Base-by-base conservation (phyloP, 2,797 vertebrate genomes). In the Falco naumanni region DNA sequence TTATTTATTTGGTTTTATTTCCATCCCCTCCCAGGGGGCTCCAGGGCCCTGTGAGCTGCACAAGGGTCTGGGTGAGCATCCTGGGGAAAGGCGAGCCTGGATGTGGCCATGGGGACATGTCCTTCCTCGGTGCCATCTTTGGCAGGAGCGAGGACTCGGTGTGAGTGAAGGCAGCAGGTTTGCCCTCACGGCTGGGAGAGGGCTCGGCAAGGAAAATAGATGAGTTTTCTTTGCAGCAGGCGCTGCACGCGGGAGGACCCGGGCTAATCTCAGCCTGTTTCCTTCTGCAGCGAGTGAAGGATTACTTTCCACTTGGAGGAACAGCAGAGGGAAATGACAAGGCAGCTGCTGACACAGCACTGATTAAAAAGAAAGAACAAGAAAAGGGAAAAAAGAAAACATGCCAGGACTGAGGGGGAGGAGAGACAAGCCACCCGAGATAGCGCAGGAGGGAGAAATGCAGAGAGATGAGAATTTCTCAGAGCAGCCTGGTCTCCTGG, bases 301-400 rank as follows among this genome's bases (percentile, higher is more conserved):
- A 93, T 87, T 65, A 17, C 69, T 91, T 96, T 92, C 83, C 95
- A 84, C 79, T 81, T 59, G 84, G 87, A 93, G 74, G 75, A 87
- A 47, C 48, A 72, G 70, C 76, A 84, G 57, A 77, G 51, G 76
- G 56, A 93, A 95, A 74, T 85, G 56, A 91, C 25, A 47, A 91
- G 77, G 33, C 92, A 92, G 79, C 78, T 96, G 96, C 93, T 96
- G 95, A 96, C 95, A 90, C 66, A 95, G 91, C 96, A 63, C 54
- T 95, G 74, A 89, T 93, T 72, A 85, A 57, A 94, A 83, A 64
- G 66, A 47, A 72, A 68, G 78, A 84, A 51, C 37, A 87, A 90
- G 75, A 28, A 89, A 61, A 84, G 61, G 45, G 54, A 28, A 76
- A 61, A 48, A 54, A 16, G 48, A 57, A 88, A 86, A 64, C 59